These are phyloP conservation scores for Ptychobarbus kaznakovi DNA, from an alignment of 2,797 vertebrate genomes.

Conservation along the genomic window DNA sequence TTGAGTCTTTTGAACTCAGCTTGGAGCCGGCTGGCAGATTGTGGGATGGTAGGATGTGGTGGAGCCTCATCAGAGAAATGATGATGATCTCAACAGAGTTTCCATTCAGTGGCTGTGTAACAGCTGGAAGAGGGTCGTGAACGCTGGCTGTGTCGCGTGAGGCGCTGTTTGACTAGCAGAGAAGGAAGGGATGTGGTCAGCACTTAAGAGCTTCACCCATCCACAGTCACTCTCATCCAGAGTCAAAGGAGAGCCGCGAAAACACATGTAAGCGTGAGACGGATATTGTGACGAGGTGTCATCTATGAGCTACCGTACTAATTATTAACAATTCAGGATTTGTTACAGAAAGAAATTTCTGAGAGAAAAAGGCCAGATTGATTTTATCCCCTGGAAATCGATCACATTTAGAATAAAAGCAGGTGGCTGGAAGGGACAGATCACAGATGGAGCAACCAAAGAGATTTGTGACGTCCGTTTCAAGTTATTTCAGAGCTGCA, in stretches of 20 bases:
- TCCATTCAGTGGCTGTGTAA: constrained; percentile 59
- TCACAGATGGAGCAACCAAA: background rate
- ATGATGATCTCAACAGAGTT: constrained; percentile 18
- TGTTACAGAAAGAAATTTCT: background rate
- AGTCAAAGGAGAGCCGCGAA: background rate
- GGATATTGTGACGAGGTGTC: background rate
- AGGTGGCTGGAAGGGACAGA: background rate
- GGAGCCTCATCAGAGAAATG: background rate
- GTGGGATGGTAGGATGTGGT: constrained; percentile 22
- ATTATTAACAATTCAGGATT: background rate
- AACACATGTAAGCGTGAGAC: background rate
- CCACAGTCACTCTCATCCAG: background rate
- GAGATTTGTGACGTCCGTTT: background rate
- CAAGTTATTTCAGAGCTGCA: background rate
- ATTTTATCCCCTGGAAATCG: background rate
- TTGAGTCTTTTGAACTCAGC: constrained; percentile 13
- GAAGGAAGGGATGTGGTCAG: constrained; percentile 33
- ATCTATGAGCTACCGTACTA: background rate
- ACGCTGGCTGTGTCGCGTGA: background rate
- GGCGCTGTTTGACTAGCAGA: background rate
- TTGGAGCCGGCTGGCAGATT: constrained; percentile 6
- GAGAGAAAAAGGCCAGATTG: background rate
- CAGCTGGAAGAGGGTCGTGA: constrained; percentile 65
- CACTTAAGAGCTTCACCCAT: background rate
- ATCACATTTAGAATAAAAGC: background rate